Conservation (phyloP, 1,140 invertebrate species). For the Lordiphosa mommai region DNA sequence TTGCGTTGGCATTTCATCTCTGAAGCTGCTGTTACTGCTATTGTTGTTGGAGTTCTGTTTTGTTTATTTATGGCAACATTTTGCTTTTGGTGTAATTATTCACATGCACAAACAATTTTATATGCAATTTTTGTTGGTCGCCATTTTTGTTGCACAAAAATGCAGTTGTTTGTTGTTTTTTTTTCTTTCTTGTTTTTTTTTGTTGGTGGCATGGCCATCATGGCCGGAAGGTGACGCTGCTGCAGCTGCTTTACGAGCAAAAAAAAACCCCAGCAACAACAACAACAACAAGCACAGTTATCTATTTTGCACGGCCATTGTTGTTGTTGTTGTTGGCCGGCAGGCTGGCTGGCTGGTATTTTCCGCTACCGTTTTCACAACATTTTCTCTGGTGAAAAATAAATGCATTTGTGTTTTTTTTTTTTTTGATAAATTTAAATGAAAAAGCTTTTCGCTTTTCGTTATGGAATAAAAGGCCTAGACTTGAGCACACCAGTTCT, state of each 20-base stretch:
- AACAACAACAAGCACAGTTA: slow-evolving; percentile 31
- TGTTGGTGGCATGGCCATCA: slow-evolving; percentile 14
- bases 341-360: slow-evolving; percentile 25
- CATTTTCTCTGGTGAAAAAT: slow-evolving; percentile 38
- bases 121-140: slow-evolving; percentile 22
- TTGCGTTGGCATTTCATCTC: slow-evolving; percentile 45
- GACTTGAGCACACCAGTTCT: slow-evolving; percentile 5
- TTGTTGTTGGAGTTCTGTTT: slow-evolving; percentile 10
- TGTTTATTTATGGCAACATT: slow-evolving; percentile 28
- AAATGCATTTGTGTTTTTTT: slow-evolving; percentile 31
- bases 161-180: slow-evolving; percentile 31
- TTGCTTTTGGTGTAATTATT: slow-evolving; percentile 70
- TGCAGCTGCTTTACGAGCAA: slow-evolving; percentile 70
- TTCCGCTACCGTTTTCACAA: slow-evolving; percentile 63
- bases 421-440: slow-evolving; percentile 52
- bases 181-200: slow-evolving; percentile 10
- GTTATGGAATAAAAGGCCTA: slow-evolving; percentile 42
- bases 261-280: slow-evolving; percentile 20
- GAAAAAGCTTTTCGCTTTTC: slow-evolving; percentile 75
- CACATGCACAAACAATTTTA: slow-evolving; percentile 50
- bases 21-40: not conserved
- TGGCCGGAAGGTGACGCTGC: slow-evolving; percentile 66
- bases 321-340: slow-evolving; percentile 33
- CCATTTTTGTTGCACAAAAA: slow-evolving; percentile 38
- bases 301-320: slow-evolving; percentile 42